phyloP scores from a whole-genome alignment of 2,113 vertebrate species.

The Xenopus tropicalis region DNA sequence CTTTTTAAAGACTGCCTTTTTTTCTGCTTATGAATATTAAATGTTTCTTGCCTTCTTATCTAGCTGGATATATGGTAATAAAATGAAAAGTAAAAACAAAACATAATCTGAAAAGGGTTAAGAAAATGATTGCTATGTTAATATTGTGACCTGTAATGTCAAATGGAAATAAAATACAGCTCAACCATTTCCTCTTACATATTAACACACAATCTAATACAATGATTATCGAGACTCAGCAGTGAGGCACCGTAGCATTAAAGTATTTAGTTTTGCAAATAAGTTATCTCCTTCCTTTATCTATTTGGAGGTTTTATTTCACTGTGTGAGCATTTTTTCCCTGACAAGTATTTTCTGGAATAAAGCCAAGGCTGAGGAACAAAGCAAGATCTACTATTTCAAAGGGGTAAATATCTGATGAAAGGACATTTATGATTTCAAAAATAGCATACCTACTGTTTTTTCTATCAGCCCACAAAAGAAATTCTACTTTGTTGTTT shows the following conservation, averaged over 20 bases:
- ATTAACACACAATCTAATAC: constrained; percentile 46
- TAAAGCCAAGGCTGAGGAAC: constrained; percentile 34
- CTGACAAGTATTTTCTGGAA: constrained; percentile 49
- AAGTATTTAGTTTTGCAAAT: constrained; percentile 47
- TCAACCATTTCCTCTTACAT: constrained; percentile 27
- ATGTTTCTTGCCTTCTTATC: not conserved
- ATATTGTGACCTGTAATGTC: constrained; percentile 3
- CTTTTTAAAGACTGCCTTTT: not conserved
- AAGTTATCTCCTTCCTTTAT: constrained; percentile 44
- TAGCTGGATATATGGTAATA: not conserved
- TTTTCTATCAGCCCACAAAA: constrained; percentile 38
- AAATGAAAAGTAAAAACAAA: not conserved
- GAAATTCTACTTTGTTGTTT: constrained; percentile 19
- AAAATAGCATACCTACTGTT: constrained; percentile 44
- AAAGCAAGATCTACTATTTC: constrained; percentile 44
- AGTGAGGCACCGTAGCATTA: constrained; percentile 39
- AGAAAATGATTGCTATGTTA: constrained; percentile 1
- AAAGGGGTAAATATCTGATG: not conserved
- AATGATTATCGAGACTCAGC: constrained; percentile 44
- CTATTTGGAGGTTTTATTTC: constrained; percentile 52
- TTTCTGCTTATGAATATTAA: not conserved
- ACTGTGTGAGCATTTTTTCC: constrained; percentile 46
- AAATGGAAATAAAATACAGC: constrained; percentile 22
- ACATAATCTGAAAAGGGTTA: not conserved
- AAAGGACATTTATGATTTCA: constrained; percentile 39